phyloP scores from a whole-genome alignment of 1,140 invertebrate genomes.

The Penaeus indicus region DNA sequence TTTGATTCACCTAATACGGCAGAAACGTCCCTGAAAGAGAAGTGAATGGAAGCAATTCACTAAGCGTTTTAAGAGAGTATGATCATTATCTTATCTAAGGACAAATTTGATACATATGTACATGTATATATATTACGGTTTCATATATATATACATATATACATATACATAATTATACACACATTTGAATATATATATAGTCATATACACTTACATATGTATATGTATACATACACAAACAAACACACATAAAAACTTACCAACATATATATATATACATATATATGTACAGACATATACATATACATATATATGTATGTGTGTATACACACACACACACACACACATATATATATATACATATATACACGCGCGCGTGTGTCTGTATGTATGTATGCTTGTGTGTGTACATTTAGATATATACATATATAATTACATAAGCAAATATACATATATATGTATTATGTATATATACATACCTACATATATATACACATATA shows the following conservation, averaged over 20 bases:
- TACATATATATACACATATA: no score
- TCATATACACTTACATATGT: background rate
- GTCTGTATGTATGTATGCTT: background rate
- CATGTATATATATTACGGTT: background rate
- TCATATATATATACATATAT: background rate
- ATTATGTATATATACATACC: background rate
- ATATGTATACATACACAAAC: background rate
- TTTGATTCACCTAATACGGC: no score
- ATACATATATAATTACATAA: background rate
- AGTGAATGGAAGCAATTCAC: no score
- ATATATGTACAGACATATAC: conserved; percentile 2
- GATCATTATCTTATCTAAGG: no score
- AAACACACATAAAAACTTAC: background rate
- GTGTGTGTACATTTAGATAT: background rate
- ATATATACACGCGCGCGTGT: background rate
- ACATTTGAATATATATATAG: background rate
- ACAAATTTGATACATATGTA: no score
- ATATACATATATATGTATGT: background rate
- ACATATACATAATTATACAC: background rate
- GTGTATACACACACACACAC: background rate
- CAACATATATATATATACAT: background rate
- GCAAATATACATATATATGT: background rate
- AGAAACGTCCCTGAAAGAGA: no score
- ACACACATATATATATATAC: background rate
- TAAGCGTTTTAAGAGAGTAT: no score